Conservation (phyloP, 2,113 vertebrate genomes). For the Okapia johnstoni region DNA sequence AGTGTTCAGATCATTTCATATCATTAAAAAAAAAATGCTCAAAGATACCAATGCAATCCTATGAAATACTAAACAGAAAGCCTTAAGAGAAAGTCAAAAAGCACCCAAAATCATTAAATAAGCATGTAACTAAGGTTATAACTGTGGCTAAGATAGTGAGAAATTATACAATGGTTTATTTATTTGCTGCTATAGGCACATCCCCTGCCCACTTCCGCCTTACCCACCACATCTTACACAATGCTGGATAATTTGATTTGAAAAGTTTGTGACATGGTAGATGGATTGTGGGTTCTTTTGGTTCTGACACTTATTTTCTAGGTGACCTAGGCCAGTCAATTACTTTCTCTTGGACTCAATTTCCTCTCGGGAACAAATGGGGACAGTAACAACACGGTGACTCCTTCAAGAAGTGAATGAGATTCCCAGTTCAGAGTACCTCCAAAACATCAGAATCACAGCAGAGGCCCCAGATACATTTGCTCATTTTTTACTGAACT, state of each 20-base stretch:
- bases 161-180: not conserved
- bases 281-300: not conserved
- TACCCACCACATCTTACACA: not conserved
- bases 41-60: conserved; percentile 37
- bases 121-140: conserved; percentile 1
- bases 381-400: not conserved
- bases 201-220: not conserved
- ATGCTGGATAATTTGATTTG: not conserved
- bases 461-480: not conserved
- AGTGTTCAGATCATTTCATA: conserved; percentile 37
- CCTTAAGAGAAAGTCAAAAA: conserved; percentile 40
- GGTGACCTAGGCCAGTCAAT: not conserved
- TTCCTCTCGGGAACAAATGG: not conserved
- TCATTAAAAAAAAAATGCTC: not conserved
- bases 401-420: not conserved
- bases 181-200: not conserved
- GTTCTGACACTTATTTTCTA: not conserved
- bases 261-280: not conserved
- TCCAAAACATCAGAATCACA: not conserved
- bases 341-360: not conserved
- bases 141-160: not conserved
- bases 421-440: not conserved
- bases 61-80: conserved; percentile 60
- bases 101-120: not conserved
- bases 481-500: not conserved